A percentile compares a stretch with the other conserved stretches of the same genome.
Evolutionary conservation across 1,140 invertebrate species (phyloP).

Genomic region (Bombus soroeensis): DNA sequence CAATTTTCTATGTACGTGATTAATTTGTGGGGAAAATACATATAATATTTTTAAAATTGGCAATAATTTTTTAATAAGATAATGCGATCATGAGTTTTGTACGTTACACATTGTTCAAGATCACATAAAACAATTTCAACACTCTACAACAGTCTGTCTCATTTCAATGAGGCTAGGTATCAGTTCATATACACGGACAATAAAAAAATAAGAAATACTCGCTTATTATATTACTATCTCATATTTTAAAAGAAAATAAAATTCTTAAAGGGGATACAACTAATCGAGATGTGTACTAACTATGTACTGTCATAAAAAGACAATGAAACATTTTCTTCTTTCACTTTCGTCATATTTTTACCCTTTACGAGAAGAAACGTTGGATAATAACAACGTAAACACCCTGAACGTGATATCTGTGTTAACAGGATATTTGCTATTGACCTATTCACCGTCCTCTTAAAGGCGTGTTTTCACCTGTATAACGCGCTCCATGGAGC

Average conservation of each 20-base stretch:
- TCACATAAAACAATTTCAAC: too few relatives aligned
- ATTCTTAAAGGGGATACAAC: too few relatives aligned
- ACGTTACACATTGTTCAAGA: background rate
- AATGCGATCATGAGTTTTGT: background rate
- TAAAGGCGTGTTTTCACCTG: conserved; percentile 3
- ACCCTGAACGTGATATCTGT: background rate
- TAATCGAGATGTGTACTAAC: too few relatives aligned
- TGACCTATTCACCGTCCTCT: background rate
- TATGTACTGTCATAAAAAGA: too few relatives aligned
- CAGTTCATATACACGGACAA: too few relatives aligned
- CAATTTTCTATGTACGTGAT: too few relatives aligned
- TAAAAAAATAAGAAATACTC: too few relatives aligned
- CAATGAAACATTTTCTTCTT: background rate
- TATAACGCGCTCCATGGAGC: background rate
- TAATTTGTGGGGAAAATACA: background rate
- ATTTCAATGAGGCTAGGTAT: too few relatives aligned
- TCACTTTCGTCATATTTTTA: background rate
- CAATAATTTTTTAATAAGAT: background rate
- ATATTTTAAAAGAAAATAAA: too few relatives aligned
- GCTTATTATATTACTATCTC: too few relatives aligned
- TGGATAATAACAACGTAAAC: background rate
- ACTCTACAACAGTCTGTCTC: too few relatives aligned
- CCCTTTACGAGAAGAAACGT: background rate
- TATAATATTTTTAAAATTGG: background rate
- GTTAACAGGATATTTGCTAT: conserved; percentile 5